These are phyloP conservation scores for Caerostris extrusa DNA, from an alignment of 1,140 invertebrate genomes.

Conservation along the genomic window DNA sequence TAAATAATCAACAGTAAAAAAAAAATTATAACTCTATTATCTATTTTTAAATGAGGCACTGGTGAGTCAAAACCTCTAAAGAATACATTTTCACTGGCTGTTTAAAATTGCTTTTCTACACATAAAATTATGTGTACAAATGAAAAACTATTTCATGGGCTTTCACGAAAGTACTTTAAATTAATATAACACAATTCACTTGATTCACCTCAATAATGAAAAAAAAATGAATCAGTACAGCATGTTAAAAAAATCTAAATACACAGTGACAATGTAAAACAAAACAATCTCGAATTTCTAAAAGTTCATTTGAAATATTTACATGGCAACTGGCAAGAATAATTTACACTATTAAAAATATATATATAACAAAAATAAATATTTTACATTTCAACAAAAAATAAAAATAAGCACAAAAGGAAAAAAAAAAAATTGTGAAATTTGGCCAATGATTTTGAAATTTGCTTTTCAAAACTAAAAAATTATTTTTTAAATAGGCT, in stretches of 20 bases:
- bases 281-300: background rate
- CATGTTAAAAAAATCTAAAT: background rate
- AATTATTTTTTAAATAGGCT: no score
- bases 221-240: background rate
- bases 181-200: background rate
- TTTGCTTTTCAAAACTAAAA: no score
- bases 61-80: background rate
- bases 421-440: background rate
- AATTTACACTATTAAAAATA: background rate
- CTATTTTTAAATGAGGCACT: background rate
- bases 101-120: background rate
- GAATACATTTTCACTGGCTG: background rate
- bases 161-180: background rate
- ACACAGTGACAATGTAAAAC: background rate
- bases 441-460: background rate
- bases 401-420: background rate
- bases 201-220: background rate
- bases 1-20: background rate
- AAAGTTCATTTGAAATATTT: conserved; percentile 8
- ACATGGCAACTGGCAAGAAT: background rate
- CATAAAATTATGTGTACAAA: background rate
- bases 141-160: background rate
- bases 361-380: background rate
- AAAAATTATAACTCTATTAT: background rate
- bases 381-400: background rate